Conservation (phyloP, 37 sponge, comb jelly and placozoan genomes). For the Oopsacas minuta region DNA sequence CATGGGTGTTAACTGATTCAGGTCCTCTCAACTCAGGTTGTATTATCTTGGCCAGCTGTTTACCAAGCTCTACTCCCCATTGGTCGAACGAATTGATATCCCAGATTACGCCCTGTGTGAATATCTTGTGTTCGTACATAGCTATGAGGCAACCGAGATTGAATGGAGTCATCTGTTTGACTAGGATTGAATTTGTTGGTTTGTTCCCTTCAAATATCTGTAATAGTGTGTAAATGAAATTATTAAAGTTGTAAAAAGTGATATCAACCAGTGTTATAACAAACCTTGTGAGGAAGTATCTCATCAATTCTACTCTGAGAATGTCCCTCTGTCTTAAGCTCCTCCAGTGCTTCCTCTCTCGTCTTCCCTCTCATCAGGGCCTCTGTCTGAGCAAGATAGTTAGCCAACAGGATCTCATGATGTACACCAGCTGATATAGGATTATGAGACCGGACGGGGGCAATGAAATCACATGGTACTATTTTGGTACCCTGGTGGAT, state of each 20-base stretch:
- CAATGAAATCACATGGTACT: slow-evolving; percentile 95
- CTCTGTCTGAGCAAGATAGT: slow-evolving; percentile 94
- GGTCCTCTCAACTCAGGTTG: slow-evolving; percentile 71
- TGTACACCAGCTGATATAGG: slow-evolving; percentile 71
- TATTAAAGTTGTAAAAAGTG: too few species aligned
- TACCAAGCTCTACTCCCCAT: slow-evolving; percentile 99
- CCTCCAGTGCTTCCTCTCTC: slow-evolving; percentile 62
- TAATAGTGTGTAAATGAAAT: too few species aligned
- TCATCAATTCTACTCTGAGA: slow-evolving; percentile 37
- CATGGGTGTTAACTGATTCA: slow-evolving; percentile 48
- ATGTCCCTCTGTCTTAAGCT: slow-evolving; percentile 51
- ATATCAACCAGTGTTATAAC: background rate
- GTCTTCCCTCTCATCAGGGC: slow-evolving; percentile 95
- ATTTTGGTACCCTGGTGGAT: slow-evolving; percentile 97
- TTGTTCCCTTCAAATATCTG: slow-evolving; percentile 91
- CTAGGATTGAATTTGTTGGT: slow-evolving; percentile 89
- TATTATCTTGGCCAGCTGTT: slow-evolving; percentile 91
- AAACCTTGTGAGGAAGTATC: slow-evolving; percentile 81
- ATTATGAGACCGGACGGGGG: slow-evolving; percentile 82
- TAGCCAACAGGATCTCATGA: slow-evolving; percentile 94
- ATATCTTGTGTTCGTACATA: slow-evolving; percentile 97
- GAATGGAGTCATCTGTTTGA: slow-evolving; percentile 76
- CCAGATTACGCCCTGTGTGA: slow-evolving; percentile 97
- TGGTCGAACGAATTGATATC: slow-evolving; percentile 97
- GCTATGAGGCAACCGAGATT: slow-evolving; percentile 80